Percentiles rank a stretch among this genome's conserved stretches.
These are phyloP conservation scores for Liasis olivaceus DNA, from an alignment of 2,797 vertebrate genomes.

Conservation along the genomic window DNA sequence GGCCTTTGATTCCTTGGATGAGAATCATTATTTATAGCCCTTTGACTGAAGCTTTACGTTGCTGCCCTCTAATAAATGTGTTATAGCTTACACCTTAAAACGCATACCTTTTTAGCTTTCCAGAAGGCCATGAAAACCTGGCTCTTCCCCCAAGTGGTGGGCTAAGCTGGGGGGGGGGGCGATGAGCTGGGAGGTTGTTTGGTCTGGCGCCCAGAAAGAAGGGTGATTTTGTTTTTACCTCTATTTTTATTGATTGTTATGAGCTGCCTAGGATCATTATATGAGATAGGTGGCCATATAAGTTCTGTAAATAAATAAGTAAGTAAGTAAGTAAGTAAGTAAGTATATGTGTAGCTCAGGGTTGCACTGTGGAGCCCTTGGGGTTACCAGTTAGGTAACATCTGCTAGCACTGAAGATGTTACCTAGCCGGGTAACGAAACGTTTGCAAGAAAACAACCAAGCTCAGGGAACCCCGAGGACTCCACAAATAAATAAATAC, in stretches of 20 bases:
- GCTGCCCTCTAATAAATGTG: conserved; percentile 28
- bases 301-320: neutral
- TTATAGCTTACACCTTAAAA: conserved; percentile 32
- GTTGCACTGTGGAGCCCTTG: no score
- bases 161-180: neutral
- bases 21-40: conserved; percentile 35
- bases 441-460: no score
- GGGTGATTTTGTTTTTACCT: neutral
- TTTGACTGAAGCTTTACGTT: conserved; percentile 44
- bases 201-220: neutral
- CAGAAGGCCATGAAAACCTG: neutral
- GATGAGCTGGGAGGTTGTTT: neutral
- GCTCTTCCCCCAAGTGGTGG: neutral
- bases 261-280: neutral
- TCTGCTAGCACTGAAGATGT: no score
- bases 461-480: no score
- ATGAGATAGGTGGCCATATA: neutral
- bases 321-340: no score
- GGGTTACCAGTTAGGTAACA: no score
- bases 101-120: neutral
- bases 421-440: no score
- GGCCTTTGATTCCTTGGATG: conserved; percentile 38
- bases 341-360: no score
- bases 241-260: neutral
- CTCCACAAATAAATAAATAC: neutral